Evolutionary conservation across 1,140 invertebrate genomes (phyloP).

Genomic region (Dermatophagoides farinae): DNA sequence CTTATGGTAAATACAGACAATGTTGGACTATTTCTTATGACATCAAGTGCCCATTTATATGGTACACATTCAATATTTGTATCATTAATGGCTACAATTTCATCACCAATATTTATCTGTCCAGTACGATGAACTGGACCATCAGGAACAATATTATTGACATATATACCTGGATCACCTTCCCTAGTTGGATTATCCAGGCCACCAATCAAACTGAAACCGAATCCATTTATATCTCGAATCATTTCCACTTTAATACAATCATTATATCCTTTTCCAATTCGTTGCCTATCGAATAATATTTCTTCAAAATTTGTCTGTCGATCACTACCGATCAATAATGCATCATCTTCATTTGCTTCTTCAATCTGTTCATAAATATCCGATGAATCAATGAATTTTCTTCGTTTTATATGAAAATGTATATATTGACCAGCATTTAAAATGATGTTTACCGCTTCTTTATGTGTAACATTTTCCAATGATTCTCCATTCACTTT

Average conservation of each 20-base stretch:
- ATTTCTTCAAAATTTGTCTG: neutral
- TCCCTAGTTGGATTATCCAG: slow-evolving; percentile 91
- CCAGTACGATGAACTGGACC: slow-evolving; percentile 85
- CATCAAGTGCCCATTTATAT: slow-evolving; percentile 85
- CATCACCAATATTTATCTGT: slow-evolving; percentile 67
- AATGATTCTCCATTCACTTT: slow-evolving; percentile 70
- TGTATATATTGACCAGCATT: slow-evolving; percentile 76
- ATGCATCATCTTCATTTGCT: neutral
- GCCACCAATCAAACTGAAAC: slow-evolving; percentile 92
- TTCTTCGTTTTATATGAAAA: slow-evolving; percentile 42
- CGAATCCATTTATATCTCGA: slow-evolving; percentile 69
- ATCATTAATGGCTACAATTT: slow-evolving; percentile 75
- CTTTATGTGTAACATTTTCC: slow-evolving; percentile 70
- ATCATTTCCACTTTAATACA: slow-evolving; percentile 61
- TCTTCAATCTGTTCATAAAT: slow-evolving; percentile 2
- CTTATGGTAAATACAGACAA: neutral
- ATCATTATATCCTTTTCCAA: slow-evolving; percentile 22
- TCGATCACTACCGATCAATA: neutral
- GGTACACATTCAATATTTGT: slow-evolving; percentile 67
- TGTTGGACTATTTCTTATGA: slow-evolving; percentile 22
- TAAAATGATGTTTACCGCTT: slow-evolving; percentile 85
- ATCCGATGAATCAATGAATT: neutral
- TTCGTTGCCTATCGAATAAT: neutral
- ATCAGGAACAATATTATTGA: slow-evolving; percentile 93
- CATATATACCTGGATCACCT: slow-evolving; percentile 93